phyloP scores from a whole-genome alignment of 2,888 invertebrate species.

The Perithous albicinctus region DNA sequence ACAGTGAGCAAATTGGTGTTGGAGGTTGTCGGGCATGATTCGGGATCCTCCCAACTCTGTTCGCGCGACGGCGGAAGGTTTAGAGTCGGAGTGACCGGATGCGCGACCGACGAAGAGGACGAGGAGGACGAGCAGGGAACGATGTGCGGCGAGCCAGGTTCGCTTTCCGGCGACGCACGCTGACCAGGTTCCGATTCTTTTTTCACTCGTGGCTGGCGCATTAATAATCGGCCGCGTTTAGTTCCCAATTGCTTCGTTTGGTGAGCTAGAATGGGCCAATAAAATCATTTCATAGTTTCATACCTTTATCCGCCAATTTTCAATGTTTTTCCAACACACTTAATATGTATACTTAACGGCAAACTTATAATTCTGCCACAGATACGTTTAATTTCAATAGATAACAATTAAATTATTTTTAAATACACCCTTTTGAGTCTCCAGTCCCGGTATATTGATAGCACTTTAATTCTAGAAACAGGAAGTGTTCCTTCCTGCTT shows the following conservation, averaged over 20 bases:
- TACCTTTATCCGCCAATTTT: not conserved
- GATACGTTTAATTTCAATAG: not conserved
- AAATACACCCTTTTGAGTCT: too few relatives aligned
- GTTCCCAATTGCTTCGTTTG: constrained; percentile 85
- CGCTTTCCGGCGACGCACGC: constrained; percentile 81
- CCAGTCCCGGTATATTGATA: too few relatives aligned
- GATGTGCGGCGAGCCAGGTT: constrained; percentile 80
- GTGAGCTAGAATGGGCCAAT: constrained; percentile 64
- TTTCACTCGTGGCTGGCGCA: constrained; percentile 89
- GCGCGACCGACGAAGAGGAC: constrained; percentile 75
- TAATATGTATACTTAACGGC: not conserved
- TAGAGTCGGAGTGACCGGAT: constrained; percentile 85
- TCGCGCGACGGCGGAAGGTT: constrained; percentile 76
- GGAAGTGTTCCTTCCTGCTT: too few relatives aligned
- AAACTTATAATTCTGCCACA: not conserved
- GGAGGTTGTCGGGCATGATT: constrained; percentile 79
- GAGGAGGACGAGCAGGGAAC: constrained; percentile 77
- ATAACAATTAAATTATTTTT: too few relatives aligned
- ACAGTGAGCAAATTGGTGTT: constrained; percentile 87
- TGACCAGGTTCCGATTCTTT: constrained; percentile 87
- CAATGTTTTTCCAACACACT: not conserved
- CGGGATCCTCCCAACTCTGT: constrained; percentile 73
- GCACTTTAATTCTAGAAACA: too few relatives aligned
- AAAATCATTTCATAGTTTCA: not conserved
- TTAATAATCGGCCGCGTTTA: constrained; percentile 88